A percentile compares a stretch with the other conserved stretches of the same genome.
These are phyloP conservation scores for Knipowitschia caucasica DNA, from an alignment of 2,797 vertebrate genomes.

Conservation along the genomic window DNA sequence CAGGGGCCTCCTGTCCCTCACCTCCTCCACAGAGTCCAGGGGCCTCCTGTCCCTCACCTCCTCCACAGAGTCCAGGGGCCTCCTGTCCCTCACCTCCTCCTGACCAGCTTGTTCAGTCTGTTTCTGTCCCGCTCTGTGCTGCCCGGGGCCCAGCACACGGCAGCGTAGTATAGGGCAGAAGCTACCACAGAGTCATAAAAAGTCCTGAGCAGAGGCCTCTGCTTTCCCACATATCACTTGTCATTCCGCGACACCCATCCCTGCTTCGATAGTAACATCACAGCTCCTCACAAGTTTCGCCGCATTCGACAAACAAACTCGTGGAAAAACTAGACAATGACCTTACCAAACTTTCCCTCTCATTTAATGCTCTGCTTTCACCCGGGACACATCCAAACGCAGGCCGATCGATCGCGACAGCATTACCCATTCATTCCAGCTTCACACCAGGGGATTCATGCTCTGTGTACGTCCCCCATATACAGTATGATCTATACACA, in stretches of 20 bases:
- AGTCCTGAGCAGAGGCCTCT: too few relatives aligned
- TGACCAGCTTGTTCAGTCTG: too few relatives aligned
- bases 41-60: too few relatives aligned
- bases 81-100: too few relatives aligned
- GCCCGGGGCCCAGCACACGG: too few relatives aligned
- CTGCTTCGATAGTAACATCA: conserved; percentile 5
- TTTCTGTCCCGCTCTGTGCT: too few relatives aligned
- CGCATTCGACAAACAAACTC: conserved; percentile 17
- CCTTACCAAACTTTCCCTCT: conserved; percentile 27
- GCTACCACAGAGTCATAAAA: too few relatives aligned
- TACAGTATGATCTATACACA: not conserved
- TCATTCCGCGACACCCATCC: conserved; percentile 34
- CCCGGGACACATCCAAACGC: conserved; percentile 24
- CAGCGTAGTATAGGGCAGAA: too few relatives aligned
- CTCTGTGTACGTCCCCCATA: conserved; percentile 28
- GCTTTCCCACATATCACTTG: too few relatives aligned
- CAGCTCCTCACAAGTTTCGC: conserved; percentile 14
- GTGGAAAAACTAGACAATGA: conserved; percentile 15
- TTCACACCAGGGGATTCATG: not conserved
- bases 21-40: too few relatives aligned
- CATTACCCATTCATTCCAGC: conserved; percentile 15
- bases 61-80: too few relatives aligned
- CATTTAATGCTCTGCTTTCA: conserved; percentile 4
- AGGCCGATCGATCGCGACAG: conserved; percentile 24
- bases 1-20: too few relatives aligned